These are phyloP conservation scores for Phataginus tetradactyla DNA, from an alignment of 2,797 vertebrate genomes.

Conservation along the genomic window DNA sequence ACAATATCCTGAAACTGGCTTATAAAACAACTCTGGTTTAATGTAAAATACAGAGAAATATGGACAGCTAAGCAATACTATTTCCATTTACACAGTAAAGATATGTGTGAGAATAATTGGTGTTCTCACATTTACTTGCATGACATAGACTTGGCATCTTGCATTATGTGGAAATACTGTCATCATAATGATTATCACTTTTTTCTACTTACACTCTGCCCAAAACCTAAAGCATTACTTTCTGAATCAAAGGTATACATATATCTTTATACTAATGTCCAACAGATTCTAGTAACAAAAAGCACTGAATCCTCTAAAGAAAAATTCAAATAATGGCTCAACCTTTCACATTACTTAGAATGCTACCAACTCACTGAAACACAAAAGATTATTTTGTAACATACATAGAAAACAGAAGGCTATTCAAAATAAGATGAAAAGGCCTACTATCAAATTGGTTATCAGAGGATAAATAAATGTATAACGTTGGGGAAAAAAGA, in stretches of 20 bases:
- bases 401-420: not conserved
- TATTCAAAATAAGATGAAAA: not conserved
- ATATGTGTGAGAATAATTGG: not conserved
- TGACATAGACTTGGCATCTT: not conserved
- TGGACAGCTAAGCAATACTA: not conserved
- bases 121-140: not conserved
- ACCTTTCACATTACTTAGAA: not conserved
- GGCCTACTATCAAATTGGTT: not conserved
- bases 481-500: not conserved
- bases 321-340: not conserved
- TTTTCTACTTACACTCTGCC: not conserved
- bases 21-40: slow-evolving; percentile 4
- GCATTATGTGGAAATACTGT: not conserved
- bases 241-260: not conserved
- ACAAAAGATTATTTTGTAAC: not conserved
- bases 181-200: not conserved
- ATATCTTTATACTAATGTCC: not conserved
- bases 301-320: not conserved
- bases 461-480: not conserved
- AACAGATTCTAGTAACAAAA: not conserved
- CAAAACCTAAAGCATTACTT: not conserved
- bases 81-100: not conserved
- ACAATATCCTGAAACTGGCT: not conserved
- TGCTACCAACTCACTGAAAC: not conserved
- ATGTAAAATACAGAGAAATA: not conserved